These are phyloP conservation scores for Petrolisthes manimaculis DNA, from an alignment of 2,888 invertebrate species.

Conservation along the genomic window DNA sequence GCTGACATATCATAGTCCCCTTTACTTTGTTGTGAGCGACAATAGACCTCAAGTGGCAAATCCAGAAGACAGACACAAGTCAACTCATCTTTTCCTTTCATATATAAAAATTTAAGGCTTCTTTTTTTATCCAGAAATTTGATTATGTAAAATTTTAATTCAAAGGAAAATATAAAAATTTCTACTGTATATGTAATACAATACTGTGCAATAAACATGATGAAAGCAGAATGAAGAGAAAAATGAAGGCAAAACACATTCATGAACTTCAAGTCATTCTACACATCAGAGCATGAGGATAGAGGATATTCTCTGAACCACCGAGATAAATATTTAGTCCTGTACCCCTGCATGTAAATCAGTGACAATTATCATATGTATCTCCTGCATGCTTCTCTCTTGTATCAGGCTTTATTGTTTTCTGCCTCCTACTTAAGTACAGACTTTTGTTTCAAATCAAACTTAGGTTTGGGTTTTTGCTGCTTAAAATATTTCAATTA, in stretches of 20 bases:
- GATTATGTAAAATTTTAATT: not conserved
- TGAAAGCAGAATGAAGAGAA: conserved; percentile 17
- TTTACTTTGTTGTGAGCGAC: not conserved
- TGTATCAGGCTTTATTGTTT: no score
- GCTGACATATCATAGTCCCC: no score
- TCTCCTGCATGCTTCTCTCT: not conserved
- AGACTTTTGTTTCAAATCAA: no score
- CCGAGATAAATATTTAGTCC: not conserved
- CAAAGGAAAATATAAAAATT: not conserved
- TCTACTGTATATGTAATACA: not conserved
- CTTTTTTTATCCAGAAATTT: not conserved
- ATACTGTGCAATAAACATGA: not conserved
- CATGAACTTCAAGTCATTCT: not conserved
- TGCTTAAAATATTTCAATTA: no score
- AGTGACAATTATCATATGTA: conserved; percentile 2
- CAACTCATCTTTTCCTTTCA: conserved; percentile 52
- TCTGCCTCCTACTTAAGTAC: no score
- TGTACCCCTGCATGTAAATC: not conserved
- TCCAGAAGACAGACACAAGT: conserved; percentile 60
- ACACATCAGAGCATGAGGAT: not conserved
- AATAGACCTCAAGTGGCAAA: conserved; percentile 49
- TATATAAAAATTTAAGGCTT: not conserved
- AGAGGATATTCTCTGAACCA: conserved; percentile 4
- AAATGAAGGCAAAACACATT: conserved; percentile 7
- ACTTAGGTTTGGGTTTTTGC: no score